phyloP scores from a whole-genome alignment of 1,140 invertebrate genomes.

The Pemphigus obesinymphae region DNA sequence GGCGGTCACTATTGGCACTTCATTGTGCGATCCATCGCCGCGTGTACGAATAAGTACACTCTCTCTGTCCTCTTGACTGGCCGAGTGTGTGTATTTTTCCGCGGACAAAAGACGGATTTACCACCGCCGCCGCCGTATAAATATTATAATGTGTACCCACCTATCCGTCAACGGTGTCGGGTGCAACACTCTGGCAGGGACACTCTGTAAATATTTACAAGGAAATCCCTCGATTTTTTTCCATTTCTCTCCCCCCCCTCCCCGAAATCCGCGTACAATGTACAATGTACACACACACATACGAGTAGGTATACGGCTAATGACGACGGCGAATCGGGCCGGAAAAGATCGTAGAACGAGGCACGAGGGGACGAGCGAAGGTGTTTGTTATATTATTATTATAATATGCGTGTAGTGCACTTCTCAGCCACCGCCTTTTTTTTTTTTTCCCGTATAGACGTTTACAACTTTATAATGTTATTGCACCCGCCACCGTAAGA shows the following conservation, averaged over 20 bases:
- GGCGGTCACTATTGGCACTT: conserved; percentile 32
- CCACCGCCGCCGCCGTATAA: not conserved
- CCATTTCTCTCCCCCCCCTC: not conserved
- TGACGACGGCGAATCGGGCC: not conserved
- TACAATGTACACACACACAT: not conserved
- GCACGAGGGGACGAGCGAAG: not conserved
- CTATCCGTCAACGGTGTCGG: not conserved
- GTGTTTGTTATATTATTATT: not conserved
- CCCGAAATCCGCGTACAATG: not conserved
- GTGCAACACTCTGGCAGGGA: not conserved
- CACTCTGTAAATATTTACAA: conserved; percentile 33
- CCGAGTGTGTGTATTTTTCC: not conserved
- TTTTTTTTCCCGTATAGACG: not conserved
- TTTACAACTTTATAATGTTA: conserved; percentile 16
- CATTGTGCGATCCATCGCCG: not conserved
- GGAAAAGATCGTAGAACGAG: not conserved
- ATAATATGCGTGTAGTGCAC: not conserved
- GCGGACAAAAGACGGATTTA: conserved; percentile 36
- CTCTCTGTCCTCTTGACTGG: conserved; percentile 34
- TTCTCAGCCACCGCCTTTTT: not conserved
- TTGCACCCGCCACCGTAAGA: not conserved
- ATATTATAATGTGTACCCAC: not conserved
- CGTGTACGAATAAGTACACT: no score
- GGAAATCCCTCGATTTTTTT: conserved; percentile 28
- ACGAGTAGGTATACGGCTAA: conserved; percentile 3